These are phyloP conservation scores for Eucera pruinosa DNA, from an alignment of 2,888 invertebrate species.

Conservation along the genomic window DNA sequence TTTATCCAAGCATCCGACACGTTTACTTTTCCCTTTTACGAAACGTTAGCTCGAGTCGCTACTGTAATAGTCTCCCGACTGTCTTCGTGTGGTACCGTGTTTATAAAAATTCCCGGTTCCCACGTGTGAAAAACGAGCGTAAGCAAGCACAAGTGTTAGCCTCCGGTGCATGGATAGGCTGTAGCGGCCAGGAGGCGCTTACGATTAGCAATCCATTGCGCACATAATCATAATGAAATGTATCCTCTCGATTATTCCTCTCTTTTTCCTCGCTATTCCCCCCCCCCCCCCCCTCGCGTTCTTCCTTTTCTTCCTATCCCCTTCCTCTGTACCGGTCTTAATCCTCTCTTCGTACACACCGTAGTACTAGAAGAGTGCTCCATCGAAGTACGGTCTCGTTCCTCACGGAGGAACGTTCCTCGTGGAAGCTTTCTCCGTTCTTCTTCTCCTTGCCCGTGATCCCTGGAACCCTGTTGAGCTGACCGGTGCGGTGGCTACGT, in stretches of 20 bases:
- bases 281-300: background rate
- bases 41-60: no score
- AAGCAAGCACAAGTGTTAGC: background rate
- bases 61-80: slow-evolving; percentile 47
- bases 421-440: slow-evolving; percentile 20
- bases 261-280: no score
- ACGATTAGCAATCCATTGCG: slow-evolving; percentile 73
- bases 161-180: slow-evolving; percentile 20
- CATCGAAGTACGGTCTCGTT: slow-evolving; percentile 7
- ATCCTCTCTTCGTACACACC: background rate
- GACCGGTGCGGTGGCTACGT: slow-evolving; percentile 55
- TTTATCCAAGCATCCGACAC: no score
- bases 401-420: background rate
- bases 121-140: slow-evolving; percentile 53
- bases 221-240: slow-evolving; percentile 80
- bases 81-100: background rate
- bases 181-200: slow-evolving; percentile 54
- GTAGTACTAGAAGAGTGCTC: background rate
- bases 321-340: background rate
- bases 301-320: background rate
- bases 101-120: slow-evolving; percentile 29
- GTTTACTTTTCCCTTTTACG: no score
- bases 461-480: slow-evolving; percentile 64
- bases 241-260: slow-evolving; percentile 64
- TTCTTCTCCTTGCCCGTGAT: slow-evolving; percentile 27